Percentiles rank a stretch among this genome's conserved stretches.
Conservation (phyloP, 2,888 invertebrate genomes). For the Platycheirus rosarum region DNA sequence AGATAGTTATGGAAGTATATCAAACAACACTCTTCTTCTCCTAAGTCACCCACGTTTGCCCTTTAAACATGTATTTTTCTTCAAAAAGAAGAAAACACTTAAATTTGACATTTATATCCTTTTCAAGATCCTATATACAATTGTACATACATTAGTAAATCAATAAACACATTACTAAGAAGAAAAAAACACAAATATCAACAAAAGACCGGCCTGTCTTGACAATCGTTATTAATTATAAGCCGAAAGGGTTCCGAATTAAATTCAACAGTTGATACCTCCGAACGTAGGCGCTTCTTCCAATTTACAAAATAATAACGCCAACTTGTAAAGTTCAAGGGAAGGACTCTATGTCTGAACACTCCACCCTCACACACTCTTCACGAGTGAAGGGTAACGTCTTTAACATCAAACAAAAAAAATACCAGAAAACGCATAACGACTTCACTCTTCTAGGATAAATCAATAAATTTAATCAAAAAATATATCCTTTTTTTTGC, state of each 20-base stretch:
- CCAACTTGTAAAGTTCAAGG: constrained; percentile 14
- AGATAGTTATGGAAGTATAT: too few species aligned
- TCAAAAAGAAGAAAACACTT: neutral
- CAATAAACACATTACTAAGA: constrained; percentile 18
- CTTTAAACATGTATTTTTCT: too few species aligned
- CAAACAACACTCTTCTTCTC: neutral
- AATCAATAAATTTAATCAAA: constrained; percentile 57
- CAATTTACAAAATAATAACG: constrained; percentile 42
- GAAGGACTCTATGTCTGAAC: neutral
- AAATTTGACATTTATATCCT: neutral
- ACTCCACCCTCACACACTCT: neutral
- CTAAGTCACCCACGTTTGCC: too few species aligned
- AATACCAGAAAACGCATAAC: constrained; percentile 16
- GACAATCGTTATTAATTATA: constrained; percentile 18
- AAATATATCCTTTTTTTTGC: constrained; percentile 9
- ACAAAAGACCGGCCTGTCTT: constrained; percentile 43
- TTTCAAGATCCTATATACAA: constrained; percentile 27
- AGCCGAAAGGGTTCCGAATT: constrained; percentile 18
- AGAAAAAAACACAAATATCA: constrained; percentile 28
- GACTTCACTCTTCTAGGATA: constrained; percentile 39
- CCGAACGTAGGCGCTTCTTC: constrained; percentile 8
- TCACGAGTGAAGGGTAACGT: constrained; percentile 14
- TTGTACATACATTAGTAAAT: constrained; percentile 5
- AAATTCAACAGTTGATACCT: constrained; percentile 60
- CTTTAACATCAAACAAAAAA: constrained; percentile 29